Base-by-base conservation (phyloP, 2,888 invertebrate species). In the Drosophila cognata region DNA sequence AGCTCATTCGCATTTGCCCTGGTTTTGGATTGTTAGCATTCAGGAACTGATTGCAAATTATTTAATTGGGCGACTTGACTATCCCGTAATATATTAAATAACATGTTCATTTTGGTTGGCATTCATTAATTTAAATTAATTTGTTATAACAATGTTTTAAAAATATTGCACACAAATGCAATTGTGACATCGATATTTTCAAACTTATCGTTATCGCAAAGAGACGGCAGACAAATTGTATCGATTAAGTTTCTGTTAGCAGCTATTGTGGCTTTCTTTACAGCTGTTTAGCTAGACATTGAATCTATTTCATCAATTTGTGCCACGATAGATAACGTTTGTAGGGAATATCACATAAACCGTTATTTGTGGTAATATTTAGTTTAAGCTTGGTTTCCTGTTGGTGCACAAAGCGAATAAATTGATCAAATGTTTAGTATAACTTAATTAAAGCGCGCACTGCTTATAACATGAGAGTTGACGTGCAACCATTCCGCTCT, bases 1-100 rank as follows among this genome's bases (percentile, higher is more conserved):
- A 43, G 56, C 53, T 43, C 31, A 71, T 79, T 81, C 86, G 77
- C 74, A 61, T 25, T 55, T 64, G 75, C 28, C 77, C 74, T 77
- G 68, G 36, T 60, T 78, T 60, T 38, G 16, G 0, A 6, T 16
- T 18, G 13, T 29, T 16, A 33, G 48, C 51, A 36, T 29, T 10
- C 35, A 41, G 21, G 4, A 16, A 33, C 4, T 38, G 25, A 5
- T 35, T 55, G 25, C 0, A 29, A 29, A 13, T 41, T 46, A 8
- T 33, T 38, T 10, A 29, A 11, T 18, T 21, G n/a, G 28, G 4
- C 2, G 16, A 7, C 2, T 33, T 33, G 13, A 31, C 13, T n/a
- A 11, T 55, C 7, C 5, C 2, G 4, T 11, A 38, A 38, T 36
- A 36, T 11, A 55, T 28, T 36, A 36, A 3, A 10, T 10, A 46